phyloP scores from a whole-genome alignment of 2,113 vertebrate genomes.

The Hepsetus odoe region DNA sequence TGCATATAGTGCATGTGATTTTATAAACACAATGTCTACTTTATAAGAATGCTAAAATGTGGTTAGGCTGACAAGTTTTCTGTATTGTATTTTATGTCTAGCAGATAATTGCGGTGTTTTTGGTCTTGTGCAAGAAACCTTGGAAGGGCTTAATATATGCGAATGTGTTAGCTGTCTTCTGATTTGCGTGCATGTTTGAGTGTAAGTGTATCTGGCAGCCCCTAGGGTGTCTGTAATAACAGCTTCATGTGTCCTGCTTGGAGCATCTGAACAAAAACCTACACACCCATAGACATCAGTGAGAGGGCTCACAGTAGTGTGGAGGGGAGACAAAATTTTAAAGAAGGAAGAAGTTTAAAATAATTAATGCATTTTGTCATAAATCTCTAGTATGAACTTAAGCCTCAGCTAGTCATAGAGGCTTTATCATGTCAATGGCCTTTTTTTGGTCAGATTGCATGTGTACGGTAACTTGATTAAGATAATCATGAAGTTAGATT shows the following conservation, averaged over 20 bases:
- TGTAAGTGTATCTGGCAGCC: constrained; percentile 31
- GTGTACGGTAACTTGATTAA: too few relatives aligned
- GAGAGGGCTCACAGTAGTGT: neutral
- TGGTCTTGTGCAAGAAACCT: neutral
- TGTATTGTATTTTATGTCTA: neutral
- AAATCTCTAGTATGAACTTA: too few relatives aligned
- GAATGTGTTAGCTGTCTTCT: neutral
- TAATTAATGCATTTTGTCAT: too few relatives aligned
- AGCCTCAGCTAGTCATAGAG: too few relatives aligned
- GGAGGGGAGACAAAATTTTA: too few relatives aligned
- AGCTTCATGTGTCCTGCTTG: constrained; percentile 29
- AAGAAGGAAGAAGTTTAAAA: too few relatives aligned
- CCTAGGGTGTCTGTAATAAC: constrained; percentile 19
- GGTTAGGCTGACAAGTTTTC: neutral
- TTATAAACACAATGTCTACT: too few relatives aligned
- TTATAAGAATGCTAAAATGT: too few relatives aligned
- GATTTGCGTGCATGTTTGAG: neutral
- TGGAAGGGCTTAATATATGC: neutral
- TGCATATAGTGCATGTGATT: too few relatives aligned
- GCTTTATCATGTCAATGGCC: too few relatives aligned
- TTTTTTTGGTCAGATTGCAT: too few relatives aligned
- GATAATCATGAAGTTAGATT: too few relatives aligned
- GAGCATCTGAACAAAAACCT: neutral
- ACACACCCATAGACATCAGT: neutral
- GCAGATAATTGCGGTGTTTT: neutral